Base-by-base conservation (phyloP, 1,140 invertebrate genomes). In the Drosophila equinoxialis region DNA sequence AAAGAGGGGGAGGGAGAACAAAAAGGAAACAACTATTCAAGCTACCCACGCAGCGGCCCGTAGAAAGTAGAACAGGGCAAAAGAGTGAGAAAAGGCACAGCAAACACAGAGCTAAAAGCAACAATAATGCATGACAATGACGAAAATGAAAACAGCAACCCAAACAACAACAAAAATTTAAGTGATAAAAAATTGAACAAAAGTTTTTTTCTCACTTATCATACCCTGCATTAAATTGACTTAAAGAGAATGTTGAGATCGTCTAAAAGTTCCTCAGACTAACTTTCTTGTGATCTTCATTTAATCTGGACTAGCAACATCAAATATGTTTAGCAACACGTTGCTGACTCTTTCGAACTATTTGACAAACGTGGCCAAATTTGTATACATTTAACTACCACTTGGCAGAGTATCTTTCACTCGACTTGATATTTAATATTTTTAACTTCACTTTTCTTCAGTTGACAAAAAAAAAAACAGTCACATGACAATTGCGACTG, bases 51-150 rank as follows among this genome's bases (percentile, higher is more conserved):
- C 67, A 59, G 20, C 70, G 78, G 55, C 35, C 17, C 61, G 68
- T 87, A 87, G 83, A 86, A 86, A 86, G 83, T 83, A 89, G 83
- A 83, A 87, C 82, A 75, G 75, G 74, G 60, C 73, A 77, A 75
- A 30, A 72, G 61, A 78, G 74, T 77, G 74, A 77, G 74, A 78
- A 77, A 78, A 77, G 57, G 11, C 30, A 59, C 33, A 7, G 37
- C 55, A 71, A 70, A 39, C 37, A 30, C 6, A 30, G 30, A 39
- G 37, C 37, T 65, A 76, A 73, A 60, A 70, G 62, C 71, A 80
- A 61, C 72, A 48, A 77, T 58, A 42, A 41, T 55, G 70, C 48
- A 71, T 66, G 58, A 63, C 51, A 65, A 59, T 67, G 64, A 45
- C 75, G 64, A 77, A 79, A 73, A 78, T 60, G 37, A 73, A 72